Evolutionary conservation across 35 echinoderm and acorn worm species (phyloP).

Genomic region (Hemicentrotus pulcherrimus): DNA sequence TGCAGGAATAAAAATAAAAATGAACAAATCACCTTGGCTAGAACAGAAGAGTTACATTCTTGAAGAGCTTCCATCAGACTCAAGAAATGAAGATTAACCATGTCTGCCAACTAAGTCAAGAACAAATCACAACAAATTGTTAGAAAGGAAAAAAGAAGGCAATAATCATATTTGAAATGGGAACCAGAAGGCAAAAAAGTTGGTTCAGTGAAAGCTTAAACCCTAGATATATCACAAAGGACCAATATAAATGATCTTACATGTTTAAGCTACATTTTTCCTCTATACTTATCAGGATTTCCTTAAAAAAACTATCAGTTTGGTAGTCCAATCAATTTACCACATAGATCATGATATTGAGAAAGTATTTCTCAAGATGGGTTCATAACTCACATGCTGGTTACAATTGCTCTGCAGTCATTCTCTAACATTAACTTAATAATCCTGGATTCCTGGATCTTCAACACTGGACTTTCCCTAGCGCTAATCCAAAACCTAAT

Average conservation of each 20-base stretch:
- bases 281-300: too few relatives aligned
- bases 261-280: not conserved
- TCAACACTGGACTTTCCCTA: too few relatives aligned
- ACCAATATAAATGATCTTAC: not conserved
- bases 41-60: slow-evolving; percentile 95
- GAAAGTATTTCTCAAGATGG: too few relatives aligned
- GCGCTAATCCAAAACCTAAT: too few relatives aligned
- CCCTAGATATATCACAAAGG: not conserved
- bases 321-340: too few relatives aligned
- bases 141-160: not conserved
- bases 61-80: slow-evolving; percentile 96
- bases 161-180: not conserved
- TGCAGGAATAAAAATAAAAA: too few relatives aligned
- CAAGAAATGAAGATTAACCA: slow-evolving; percentile 96
- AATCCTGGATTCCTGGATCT: too few relatives aligned
- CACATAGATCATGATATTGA: too few relatives aligned
- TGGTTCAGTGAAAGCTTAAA: not conserved
- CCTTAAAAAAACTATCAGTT: too few relatives aligned
- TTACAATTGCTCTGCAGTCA: too few relatives aligned
- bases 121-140: not conserved
- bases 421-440: too few relatives aligned
- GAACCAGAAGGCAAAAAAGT: not conserved
- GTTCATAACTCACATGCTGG: too few relatives aligned
- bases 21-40: slow-evolving; percentile 71
- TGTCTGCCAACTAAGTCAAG: slow-evolving; percentile 81